A percentile compares a stretch with the other conserved stretches of the same genome.
These are phyloP conservation scores for Chrysolina oricalcia DNA, from an alignment of 2,888 invertebrate genomes.

Conservation along the genomic window DNA sequence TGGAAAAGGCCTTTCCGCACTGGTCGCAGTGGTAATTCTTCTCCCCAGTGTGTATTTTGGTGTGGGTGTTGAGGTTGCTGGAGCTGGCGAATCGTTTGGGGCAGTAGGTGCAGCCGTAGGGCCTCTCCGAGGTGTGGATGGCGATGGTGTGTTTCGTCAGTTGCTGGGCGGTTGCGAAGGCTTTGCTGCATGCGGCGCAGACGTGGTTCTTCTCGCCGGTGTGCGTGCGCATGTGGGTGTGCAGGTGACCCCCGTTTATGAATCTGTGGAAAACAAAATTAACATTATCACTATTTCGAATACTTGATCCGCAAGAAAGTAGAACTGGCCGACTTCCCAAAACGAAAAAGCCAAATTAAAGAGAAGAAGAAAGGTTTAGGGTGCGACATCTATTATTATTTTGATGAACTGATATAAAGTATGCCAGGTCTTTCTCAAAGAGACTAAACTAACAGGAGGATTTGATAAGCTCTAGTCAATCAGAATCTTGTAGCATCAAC, in stretches of 20 bases:
- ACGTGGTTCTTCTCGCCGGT: slow-evolving; percentile 71
- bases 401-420: not conserved
- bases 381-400: not conserved
- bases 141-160: slow-evolving; percentile 71
- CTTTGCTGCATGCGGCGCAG: slow-evolving; percentile 70
- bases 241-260: slow-evolving; percentile 70
- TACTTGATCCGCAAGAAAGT: too few relatives aligned
- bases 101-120: slow-evolving; percentile 70
- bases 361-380: not conserved
- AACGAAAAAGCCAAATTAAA: not conserved
- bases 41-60: slow-evolving; percentile 70
- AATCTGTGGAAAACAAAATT: slow-evolving; percentile 58
- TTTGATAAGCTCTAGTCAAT: too few relatives aligned
- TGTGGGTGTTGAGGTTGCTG: slow-evolving; percentile 70
- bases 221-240: slow-evolving; percentile 71
- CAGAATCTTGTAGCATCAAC: too few relatives aligned
- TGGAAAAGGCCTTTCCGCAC: slow-evolving; percentile 70
- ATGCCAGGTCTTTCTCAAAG: too few relatives aligned
- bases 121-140: slow-evolving; percentile 70
- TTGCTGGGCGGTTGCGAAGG: slow-evolving; percentile 71
- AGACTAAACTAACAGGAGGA: too few relatives aligned
- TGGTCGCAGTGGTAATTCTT: slow-evolving; percentile 71
- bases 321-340: too few relatives aligned
- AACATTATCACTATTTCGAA: too few relatives aligned
- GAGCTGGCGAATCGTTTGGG: slow-evolving; percentile 70